Base-by-base conservation (phyloP, 1,140 invertebrate species). In the Drosophila asahinai region DNA sequence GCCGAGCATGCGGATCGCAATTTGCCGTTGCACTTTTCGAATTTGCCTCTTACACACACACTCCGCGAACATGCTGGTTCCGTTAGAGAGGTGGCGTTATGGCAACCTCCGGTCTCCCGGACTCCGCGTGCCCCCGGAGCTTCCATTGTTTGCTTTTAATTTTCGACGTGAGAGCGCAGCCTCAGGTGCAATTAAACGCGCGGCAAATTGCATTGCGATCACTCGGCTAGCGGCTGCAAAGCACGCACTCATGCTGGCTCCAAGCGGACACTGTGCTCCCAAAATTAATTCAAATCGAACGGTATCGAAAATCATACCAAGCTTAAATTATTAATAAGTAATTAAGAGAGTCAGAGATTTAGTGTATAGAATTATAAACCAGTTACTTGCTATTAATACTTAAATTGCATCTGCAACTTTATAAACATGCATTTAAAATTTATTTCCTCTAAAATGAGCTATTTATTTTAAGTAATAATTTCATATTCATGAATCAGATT, bases 101-200 rank as follows among this genome's bases (percentile, higher is more conserved):
- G 30, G 38, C 54, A 66, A 43, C 45, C 54, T 40, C 55, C 54
- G 40, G 68, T 66, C 33, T 38, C 54, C 17, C 19, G 19, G 36
- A 11, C 52, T 15, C 14, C 7, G 0, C 7, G 0, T 14, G 52
- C 54, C 54, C 38, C 19, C 9, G 19, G 9, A 40, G 77, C 75
- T 79, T 71, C 65, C 70, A 82, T 86, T 86, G 82, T 86, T 86
- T 86, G 82, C 82, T 82, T 86, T 86, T 86, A 81, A 86, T 86
- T 86, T 86, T 71, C 64, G 83, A 86, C 82, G 82, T 86, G 82
- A 73, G 67, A 73, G 61, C 38, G 52, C 76, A 57, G 64, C 65
- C 54, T 40, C 45, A 45, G 45, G 57, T 48, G 40, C 75, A 63
- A 67, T 72, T 79, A 80, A 52, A 65, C 60, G 36, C 57, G 60